Conservation (phyloP, 2,797 vertebrate species). For the Columba guinea region DNA sequence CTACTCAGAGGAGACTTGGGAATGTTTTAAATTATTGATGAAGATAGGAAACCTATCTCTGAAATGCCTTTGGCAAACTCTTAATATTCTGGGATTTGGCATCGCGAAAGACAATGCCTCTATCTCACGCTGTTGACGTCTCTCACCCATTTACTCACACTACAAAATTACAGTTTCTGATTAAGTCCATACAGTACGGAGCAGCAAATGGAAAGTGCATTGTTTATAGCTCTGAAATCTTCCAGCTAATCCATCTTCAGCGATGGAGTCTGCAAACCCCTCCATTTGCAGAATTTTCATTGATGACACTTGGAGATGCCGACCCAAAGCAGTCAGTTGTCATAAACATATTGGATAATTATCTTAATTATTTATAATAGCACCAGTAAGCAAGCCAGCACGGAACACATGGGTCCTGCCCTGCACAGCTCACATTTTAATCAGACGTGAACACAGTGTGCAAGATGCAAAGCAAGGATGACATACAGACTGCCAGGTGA, state of each 20-base stretch:
- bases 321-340: constrained; percentile 45
- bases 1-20: constrained; percentile 41
- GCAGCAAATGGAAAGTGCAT: constrained; percentile 32
- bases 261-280: background rate
- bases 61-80: constrained; percentile 68
- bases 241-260: constrained; percentile 50
- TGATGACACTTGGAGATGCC: constrained; percentile 46
- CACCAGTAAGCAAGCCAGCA: constrained; percentile 36
- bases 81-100: constrained; percentile 68
- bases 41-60: constrained; percentile 66
- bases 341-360: constrained; percentile 55
- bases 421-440: constrained; percentile 46
- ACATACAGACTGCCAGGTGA: constrained; percentile 37
- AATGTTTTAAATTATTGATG: constrained; percentile 73
- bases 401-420: background rate
- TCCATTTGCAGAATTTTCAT: constrained; percentile 53
- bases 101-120: constrained; percentile 42
- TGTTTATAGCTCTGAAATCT: constrained; percentile 55
- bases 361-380: constrained; percentile 69
- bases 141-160: constrained; percentile 13
- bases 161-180: constrained; percentile 50
- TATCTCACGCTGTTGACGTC: constrained; percentile 17
- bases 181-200: constrained; percentile 14
- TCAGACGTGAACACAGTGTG: background rate
- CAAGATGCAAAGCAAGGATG: background rate